Percentiles rank a stretch among this genome's conserved stretches.
Conservation (phyloP, 2,797 vertebrate genomes). For the Acanthurus lineatus region DNA sequence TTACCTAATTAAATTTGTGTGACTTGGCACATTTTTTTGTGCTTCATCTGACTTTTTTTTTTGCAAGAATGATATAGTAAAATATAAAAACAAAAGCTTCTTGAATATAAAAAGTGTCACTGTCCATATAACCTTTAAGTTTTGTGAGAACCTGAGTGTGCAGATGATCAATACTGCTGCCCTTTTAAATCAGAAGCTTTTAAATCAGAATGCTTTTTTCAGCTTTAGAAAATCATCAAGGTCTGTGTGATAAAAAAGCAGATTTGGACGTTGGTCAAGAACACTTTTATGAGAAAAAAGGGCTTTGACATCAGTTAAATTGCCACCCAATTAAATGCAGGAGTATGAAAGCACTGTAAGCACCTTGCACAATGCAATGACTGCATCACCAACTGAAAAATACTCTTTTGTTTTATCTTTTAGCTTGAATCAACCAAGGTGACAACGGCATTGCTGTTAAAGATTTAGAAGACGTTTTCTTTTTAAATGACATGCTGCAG, state of each 20-base stretch:
- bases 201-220: not conserved
- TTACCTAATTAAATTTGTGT: not conserved
- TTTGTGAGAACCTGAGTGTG: not conserved
- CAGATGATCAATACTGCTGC: slow-evolving; percentile 1
- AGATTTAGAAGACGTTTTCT: not conserved
- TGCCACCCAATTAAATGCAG: slow-evolving; percentile 3
- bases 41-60: not conserved
- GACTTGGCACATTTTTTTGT: not conserved
- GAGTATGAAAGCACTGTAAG: slow-evolving; percentile 4
- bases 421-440: slow-evolving; percentile 11
- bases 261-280: slow-evolving; percentile 36
- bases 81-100: not conserved
- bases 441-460: not conserved
- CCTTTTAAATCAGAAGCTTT: slow-evolving; percentile 20
- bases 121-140: not conserved
- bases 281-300: slow-evolving; percentile 28
- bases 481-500: slow-evolving; percentile 9
- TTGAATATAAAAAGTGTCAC: not conserved
- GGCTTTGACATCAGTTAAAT: slow-evolving; percentile 16
- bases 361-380: slow-evolving; percentile 45
- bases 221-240: slow-evolving; percentile 20
- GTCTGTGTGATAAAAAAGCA: slow-evolving; percentile 19
- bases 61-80: not conserved
- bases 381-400: slow-evolving; percentile 7
- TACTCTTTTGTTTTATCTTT: not conserved